A percentile compares a stretch with the other conserved stretches of the same genome.
Evolutionary conservation across 2,113 vertebrate species (phyloP).

Genomic region (Chrysochloris asiatica): DNA sequence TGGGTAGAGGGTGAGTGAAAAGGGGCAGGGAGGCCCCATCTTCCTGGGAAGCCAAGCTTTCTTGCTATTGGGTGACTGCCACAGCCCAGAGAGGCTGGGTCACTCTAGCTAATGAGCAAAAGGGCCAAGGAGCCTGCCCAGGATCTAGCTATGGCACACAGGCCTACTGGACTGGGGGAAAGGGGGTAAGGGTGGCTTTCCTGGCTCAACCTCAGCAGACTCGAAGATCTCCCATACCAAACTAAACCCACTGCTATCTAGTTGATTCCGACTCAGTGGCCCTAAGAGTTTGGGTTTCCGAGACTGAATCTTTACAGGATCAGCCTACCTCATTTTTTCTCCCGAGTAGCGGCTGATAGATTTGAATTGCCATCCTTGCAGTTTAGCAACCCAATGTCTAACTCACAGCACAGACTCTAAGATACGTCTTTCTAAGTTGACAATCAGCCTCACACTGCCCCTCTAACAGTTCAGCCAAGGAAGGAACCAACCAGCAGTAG

Average conservation of each 20-base stretch:
- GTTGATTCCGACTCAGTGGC: too few species aligned
- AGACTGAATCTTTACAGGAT: too few species aligned
- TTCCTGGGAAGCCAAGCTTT: neutral
- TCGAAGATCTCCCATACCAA: too few species aligned
- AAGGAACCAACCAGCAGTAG: neutral
- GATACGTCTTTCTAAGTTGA: too few species aligned
- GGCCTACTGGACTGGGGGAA: neutral
- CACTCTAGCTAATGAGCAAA: neutral
- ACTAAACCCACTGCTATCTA: too few species aligned
- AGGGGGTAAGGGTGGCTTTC: neutral
- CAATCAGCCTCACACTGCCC: too few species aligned
- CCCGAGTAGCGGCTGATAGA: too few species aligned
- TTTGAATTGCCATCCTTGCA: too few species aligned
- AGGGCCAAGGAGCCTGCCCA: neutral
- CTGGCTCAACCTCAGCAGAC: neutral
- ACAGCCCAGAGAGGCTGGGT: neutral
- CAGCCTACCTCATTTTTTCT: too few species aligned
- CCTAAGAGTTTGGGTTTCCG: too few species aligned
- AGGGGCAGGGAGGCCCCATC: neutral
- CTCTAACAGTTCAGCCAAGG: neutral
- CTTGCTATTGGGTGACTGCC: neutral
- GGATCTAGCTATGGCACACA: neutral
- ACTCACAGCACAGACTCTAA: too few species aligned
- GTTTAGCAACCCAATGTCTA: too few species aligned
- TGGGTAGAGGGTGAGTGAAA: neutral